Base-by-base conservation (phyloP, 2,888 invertebrate species). In the Nymphalis polychloros region DNA sequence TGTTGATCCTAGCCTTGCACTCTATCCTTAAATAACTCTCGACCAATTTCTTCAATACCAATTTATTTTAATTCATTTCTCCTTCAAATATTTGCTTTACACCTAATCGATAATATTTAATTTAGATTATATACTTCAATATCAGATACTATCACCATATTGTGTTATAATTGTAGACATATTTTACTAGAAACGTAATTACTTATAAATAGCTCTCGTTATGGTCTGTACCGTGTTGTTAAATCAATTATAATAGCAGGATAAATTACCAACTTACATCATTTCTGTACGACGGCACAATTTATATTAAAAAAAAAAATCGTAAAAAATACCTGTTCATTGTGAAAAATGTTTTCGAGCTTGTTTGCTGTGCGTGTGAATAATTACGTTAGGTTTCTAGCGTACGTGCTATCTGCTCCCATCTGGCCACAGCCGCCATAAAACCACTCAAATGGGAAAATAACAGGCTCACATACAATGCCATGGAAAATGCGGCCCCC, bases 391-490 rank as follows among this genome's bases (percentile, higher is more conserved):
- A 86, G 83, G 80, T 88, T 90, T 92, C 89, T 90, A 90, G 90
- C 82, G 84, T 84, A 83, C 83, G 86, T 81, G 81, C 84, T 91
- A 91, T 92, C 90, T 84, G 80, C 74, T 76, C 77, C 80, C 87
- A 91, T 92, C 91, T 87, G 81, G 80, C 79, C 76, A 73, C 78
- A 76, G 85, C 79, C 80, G 85, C 83, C 83, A 90, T 92, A 91
- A 90, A 92, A 89, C 84, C 86, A 82, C 83, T 90, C 87, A 89
- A 90, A 91, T 91, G 92, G 86, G 92, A 91, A 92, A 92, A 91
- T 91, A 90, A 90, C 91, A 90, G 90, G 87, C 85, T 88, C 88
- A 82, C 82, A 81, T 81, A 90, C 91, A 90, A 90, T 89, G 83
- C 87, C 82, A 83, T 90, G 87, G 90, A 90, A 91, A 92, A 90